phyloP scores from a whole-genome alignment of 1,140 invertebrate genomes.

The Globodera rostochiensis region DNA sequence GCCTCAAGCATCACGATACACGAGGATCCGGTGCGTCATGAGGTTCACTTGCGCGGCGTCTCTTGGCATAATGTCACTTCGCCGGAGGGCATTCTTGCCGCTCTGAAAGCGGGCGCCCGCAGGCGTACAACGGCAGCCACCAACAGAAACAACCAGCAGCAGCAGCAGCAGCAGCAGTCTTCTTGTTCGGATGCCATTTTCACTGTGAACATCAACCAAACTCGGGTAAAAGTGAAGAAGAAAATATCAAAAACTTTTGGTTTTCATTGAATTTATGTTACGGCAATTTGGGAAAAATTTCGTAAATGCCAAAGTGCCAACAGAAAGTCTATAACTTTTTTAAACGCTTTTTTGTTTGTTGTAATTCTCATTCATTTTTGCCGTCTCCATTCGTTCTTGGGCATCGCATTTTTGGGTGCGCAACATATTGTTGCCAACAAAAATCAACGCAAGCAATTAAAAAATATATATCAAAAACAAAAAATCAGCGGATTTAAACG shows the following conservation, averaged over 20 bases:
- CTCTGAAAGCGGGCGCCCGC: conserved; percentile 54
- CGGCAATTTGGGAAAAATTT: too few relatives aligned
- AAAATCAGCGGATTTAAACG: too few relatives aligned
- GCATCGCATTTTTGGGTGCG: too few relatives aligned
- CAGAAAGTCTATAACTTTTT: too few relatives aligned
- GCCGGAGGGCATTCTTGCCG: conserved; percentile 50
- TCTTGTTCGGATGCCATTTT: conserved; percentile 92
- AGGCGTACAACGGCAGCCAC: conserved; percentile 73
- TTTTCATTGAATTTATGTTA: too few relatives aligned
- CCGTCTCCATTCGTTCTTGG: too few relatives aligned
- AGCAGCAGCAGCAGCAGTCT: conserved; percentile 71
- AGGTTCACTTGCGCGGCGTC: conserved; percentile 72
- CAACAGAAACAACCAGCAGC: conserved; percentile 82
- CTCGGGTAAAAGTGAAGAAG: neutral
- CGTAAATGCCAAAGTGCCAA: too few relatives aligned
- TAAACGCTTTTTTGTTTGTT: too few relatives aligned
- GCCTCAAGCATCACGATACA: conserved; percentile 79
- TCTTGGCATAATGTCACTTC: conserved; percentile 71
- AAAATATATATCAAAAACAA: too few relatives aligned
- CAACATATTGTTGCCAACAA: too few relatives aligned
- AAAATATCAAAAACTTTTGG: neutral
- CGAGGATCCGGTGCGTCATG: conserved; percentile 80
- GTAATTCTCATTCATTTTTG: too few relatives aligned
- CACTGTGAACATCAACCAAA: conserved; percentile 68
- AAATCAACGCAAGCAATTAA: too few relatives aligned